Base-by-base conservation (phyloP, 2,888 invertebrate genomes). In the Drosophila demipolita region DNA sequence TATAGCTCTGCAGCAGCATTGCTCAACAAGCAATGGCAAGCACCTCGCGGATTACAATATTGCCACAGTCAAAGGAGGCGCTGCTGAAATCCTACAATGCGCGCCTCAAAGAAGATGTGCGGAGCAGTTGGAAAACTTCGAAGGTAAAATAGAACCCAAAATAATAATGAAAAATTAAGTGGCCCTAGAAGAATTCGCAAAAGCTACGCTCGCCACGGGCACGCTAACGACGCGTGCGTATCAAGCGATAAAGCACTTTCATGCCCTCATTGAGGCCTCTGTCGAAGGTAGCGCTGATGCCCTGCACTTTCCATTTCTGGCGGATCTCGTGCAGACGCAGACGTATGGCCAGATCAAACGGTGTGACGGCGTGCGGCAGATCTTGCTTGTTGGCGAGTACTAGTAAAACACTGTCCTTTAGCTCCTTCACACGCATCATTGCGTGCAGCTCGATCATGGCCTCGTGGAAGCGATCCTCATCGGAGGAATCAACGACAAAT, bases 41-140 rank as follows among this genome's bases (percentile, higher is more conserved):
- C 58, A 48, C 61, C 7, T 62, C 86, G 6, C 69, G 82, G 12
- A 23, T 33, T 7, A 65, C 82, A 20, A 80, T 68, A 40, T 54
- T 98, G 73, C 96, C 98, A 0, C 98, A 98, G 94, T 98, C 97
- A 78, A 99, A 99, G 93, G 99, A 99, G 94, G 98, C 98, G 17
- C 94, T 99, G 38, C 93, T 99, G 15, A 98, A 99, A 94, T 98
- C 98, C 0, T 99, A 99, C 93, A 97, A 98, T 73, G 98, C 98
- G 23, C 95, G 99, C 69, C 94, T 99, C 54, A 99, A 99, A 93
- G 99, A 99, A 93, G 99, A 99, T 94, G 97, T 99, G 0, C 98
- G 98, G 93, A 98, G 99, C 83, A 98, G 97, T 94, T 98, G 63
- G 99, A 99, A 93, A 99, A 99, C 93, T 99, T 98, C 93, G 97